phyloP scores from a whole-genome alignment of 2,113 vertebrate species.

The Phycodurus eques region DNA sequence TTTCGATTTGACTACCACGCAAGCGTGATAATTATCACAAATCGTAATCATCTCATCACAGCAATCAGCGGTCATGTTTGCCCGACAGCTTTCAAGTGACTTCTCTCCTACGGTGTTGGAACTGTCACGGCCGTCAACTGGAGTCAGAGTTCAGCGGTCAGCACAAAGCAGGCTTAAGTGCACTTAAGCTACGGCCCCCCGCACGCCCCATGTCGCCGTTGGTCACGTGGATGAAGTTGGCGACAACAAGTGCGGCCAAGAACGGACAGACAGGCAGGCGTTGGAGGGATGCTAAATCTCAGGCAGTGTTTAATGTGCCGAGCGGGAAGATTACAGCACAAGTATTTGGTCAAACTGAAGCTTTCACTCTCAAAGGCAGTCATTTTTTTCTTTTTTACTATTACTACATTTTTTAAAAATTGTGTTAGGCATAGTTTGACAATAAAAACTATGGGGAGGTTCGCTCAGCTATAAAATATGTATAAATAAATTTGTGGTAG shows the following conservation, averaged over 20 bases:
- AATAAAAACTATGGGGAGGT: no score
- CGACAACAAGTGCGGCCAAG: constrained; percentile 43
- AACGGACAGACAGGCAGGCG: not conserved
- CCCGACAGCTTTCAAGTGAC: not conserved
- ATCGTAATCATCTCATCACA: not conserved
- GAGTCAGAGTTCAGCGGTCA: constrained; percentile 59
- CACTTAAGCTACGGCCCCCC: constrained; percentile 40
- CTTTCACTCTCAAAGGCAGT: not conserved
- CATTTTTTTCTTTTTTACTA: not conserved
- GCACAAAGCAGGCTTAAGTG: constrained; percentile 64
- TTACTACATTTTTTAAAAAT: not conserved
- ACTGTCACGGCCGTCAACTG: constrained; percentile 40
- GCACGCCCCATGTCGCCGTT: constrained; percentile 2
- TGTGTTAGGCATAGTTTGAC: not conserved
- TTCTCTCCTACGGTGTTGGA: constrained; percentile 10
- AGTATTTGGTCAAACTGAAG: constrained; percentile 7
- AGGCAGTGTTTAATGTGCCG: constrained; percentile 30
- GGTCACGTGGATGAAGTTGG: constrained; percentile 54
- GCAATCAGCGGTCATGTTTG: constrained; percentile 10
- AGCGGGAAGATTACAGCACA: constrained; percentile 2
- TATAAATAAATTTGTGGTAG: no score
- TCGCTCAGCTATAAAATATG: no score
- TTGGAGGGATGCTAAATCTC: constrained; percentile 18
- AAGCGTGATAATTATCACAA: not conserved
- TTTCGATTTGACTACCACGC: no score